Base-by-base conservation (phyloP, 1,140 invertebrate genomes). In the Macrobrachium rosenbergii region DNA sequence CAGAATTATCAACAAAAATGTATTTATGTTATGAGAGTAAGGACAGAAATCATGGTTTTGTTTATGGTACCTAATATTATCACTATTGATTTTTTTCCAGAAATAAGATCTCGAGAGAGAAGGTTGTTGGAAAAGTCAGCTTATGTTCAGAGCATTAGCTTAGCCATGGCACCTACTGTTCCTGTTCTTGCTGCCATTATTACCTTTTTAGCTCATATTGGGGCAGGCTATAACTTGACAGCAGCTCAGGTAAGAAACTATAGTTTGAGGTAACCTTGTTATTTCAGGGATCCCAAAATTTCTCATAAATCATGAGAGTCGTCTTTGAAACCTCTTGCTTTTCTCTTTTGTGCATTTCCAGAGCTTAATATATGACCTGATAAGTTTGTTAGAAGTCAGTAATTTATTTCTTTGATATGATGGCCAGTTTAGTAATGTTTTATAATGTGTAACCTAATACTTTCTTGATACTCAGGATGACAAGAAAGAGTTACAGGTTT, bases 131-230 rank as follows among this genome's bases (percentile, higher is more conserved):
- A 93, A 21, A 93, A 93, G 43, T 93, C 95, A 0, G 94, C 95
- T 0, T 94, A 94, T 81, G 93, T 96, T 2, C 93, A 95, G 86
- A 95, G 94, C 0, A 91, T 96, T 5, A 96, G 95, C 90, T 94
- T 92, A 86, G 90, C 90, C 63, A 90, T 92, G 83, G 91, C 92
- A 78, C 91, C 90, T 64, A 91, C 90, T 43, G 91, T 91, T 6
- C 96, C 96, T 90, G 94, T 96, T 90, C 91, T 95, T 0, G 94
- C 95, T 0, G 92, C 97, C 0, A 96, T 95, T 90, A 92, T 96
- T 17, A 96, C 95, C 0, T 92, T 97, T 23, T 91, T 96, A 0
- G 93, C 94, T 2, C 96, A 94, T 88, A 93, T 95, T 2, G 90
- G 94, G 85, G 95, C 94, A 0, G 94, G 95, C 85, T 90, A 92